A percentile compares a stretch with the other conserved stretches of the same genome.
phyloP scores from a whole-genome alignment of 2,888 invertebrate genomes.

The Caenorhabditis sp. region DNA sequence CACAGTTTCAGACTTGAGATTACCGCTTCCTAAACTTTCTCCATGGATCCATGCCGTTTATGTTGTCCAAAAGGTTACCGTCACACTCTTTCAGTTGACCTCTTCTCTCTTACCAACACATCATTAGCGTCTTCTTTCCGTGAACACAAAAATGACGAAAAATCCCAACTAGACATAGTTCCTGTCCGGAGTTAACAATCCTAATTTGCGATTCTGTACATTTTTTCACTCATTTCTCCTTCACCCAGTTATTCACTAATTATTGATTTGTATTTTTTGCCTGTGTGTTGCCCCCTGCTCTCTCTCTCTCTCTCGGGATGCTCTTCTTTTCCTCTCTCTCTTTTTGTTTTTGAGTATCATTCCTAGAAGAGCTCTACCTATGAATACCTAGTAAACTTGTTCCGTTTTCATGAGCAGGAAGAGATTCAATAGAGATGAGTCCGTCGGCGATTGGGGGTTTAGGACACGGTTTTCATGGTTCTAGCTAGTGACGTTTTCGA shows the following conservation, averaged over 20 bases:
- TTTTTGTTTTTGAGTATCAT: slow-evolving; percentile 14
- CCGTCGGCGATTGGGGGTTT: neutral
- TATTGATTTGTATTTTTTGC: slow-evolving; percentile 58
- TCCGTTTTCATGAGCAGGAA: neutral
- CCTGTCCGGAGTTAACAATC: slow-evolving; percentile 43
- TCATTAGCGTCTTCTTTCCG: neutral
- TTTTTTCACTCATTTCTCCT: slow-evolving; percentile 23
- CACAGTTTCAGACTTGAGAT: too few species aligned
- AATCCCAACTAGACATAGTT: slow-evolving; percentile 15
- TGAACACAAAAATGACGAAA: neutral
- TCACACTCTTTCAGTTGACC: slow-evolving; percentile 6
- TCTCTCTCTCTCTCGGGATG: neutral
- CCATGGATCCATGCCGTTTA: neutral
- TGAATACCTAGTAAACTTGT: slow-evolving; percentile 26
- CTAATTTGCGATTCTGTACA: slow-evolving; percentile 50
- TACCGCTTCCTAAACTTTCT: too few species aligned
- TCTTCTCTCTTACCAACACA: slow-evolving; percentile 6
- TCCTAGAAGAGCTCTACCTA: slow-evolving; percentile 17
- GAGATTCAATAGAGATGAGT: neutral
- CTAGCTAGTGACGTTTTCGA: too few species aligned
- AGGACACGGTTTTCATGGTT: too few species aligned
- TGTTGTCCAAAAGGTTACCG: neutral
- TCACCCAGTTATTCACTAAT: slow-evolving; percentile 46
- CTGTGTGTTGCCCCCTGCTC: slow-evolving; percentile 27
- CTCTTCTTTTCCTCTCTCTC: slow-evolving; percentile 33